A percentile compares a stretch with the other conserved stretches of the same genome.
phyloP scores from a whole-genome alignment of 2,797 vertebrate genomes.

The Pogoniulus pusillus region DNA sequence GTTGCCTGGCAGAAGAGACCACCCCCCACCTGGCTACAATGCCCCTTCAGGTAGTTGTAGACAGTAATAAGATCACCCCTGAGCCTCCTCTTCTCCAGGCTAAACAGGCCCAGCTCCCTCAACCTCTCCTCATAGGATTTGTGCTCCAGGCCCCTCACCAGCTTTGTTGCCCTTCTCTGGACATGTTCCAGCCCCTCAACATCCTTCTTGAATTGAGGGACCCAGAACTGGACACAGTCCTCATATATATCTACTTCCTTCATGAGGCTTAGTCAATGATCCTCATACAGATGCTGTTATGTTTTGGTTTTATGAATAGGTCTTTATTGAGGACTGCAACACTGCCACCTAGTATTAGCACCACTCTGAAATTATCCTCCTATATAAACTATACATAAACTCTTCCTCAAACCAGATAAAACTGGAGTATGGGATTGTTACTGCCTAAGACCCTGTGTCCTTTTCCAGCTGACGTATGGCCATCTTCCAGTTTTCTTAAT shows the following conservation, averaged over 20 bases:
- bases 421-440: conserved; percentile 53
- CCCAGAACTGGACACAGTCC: too few relatives aligned
- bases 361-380: background rate
- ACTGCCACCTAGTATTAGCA: background rate
- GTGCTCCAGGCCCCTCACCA: too few relatives aligned
- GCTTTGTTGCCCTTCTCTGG: too few relatives aligned
- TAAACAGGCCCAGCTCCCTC: too few relatives aligned
- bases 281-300: background rate
- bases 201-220: too few relatives aligned
- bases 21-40: too few relatives aligned
- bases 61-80: too few relatives aligned
- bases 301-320: background rate
- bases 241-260: background rate
- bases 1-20: too few relatives aligned
- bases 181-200: too few relatives aligned
- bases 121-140: too few relatives aligned
- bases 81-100: too few relatives aligned
- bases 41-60: too few relatives aligned
- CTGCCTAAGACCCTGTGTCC: background rate
- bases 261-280: background rate
- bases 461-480: conserved; percentile 58
- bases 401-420: conserved; percentile 17
- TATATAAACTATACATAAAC: background rate
- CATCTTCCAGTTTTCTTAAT: conserved; percentile 69
- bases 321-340: background rate